Evolutionary conservation across 1,140 invertebrate species (phyloP), one percentile per base, ranked within the genome.

Genomic region (Parapsyche elsis): DNA sequence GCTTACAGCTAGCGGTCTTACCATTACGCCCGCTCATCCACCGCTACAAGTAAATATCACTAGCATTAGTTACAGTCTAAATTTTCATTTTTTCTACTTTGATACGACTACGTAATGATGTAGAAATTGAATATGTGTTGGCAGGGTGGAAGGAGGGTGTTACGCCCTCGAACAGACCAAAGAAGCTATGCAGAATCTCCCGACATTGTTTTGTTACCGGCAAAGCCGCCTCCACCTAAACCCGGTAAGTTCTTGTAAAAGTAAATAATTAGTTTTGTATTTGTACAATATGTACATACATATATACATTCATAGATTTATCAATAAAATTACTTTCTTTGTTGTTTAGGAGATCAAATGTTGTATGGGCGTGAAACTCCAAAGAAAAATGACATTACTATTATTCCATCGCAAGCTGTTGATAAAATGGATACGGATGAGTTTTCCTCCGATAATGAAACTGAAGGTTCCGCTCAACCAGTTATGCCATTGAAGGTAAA

Each of bases 91-190:
- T 38, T 38, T 38, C 2, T 38, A 38, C 7, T 38, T 4, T 38
- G n/a, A n/a, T 7, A 38, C 30, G 30, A 38, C 30, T 38, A 38
- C 30, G 30, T 38, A 38, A 38, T 38, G 30, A 53, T 53, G 16
- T 53, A 24, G 19, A 67, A 30, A 57, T 88, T 89, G 75, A 87
- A 88, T 80, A 87, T 88, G 76, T 84, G 86, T 4, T 83, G 86
- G 0, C 89, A 90, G 83, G 90, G 90, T 82, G 90, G 91, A 5
- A 88, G 94, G 76, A 88, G 94, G 76, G 95, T 94, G 84, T 87
- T 95, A 49, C 90, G 94, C 61, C 94, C 95, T 9, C 90, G 95
- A 76, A 94, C 92, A 10, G 95, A 96, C 84, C 91, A 90, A 59
- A 91, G 94, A 82, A 95, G 94, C 84, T 96, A 96, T 86, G 94